Evolutionary conservation across 2,797 vertebrate species (phyloP).

Genomic region (Oreochromis grahami): DNA sequence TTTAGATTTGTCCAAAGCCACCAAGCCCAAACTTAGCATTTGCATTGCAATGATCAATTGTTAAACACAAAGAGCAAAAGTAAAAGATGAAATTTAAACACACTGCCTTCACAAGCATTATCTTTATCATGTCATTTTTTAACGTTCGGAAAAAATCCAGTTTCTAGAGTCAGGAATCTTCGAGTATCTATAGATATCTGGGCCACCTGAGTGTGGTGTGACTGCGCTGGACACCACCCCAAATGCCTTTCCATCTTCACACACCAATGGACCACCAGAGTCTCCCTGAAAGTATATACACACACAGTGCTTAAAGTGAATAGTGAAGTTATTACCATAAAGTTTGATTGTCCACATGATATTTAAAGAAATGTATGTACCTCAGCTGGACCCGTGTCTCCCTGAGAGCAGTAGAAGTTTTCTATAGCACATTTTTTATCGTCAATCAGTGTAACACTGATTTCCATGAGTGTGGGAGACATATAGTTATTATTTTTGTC

Average conservation of each 20-base stretch:
- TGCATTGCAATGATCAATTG: neutral
- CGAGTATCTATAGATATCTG: slow-evolving; percentile 33
- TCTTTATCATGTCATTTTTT: neutral
- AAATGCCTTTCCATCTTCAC: slow-evolving; percentile 39
- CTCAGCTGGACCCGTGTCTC: rapidly evolving
- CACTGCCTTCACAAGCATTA: rapidly evolving
- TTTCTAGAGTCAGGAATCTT: slow-evolving; percentile 33
- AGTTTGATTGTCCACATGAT: neutral
- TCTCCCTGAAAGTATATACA: slow-evolving; percentile 63
- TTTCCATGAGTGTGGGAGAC: slow-evolving; percentile 1
- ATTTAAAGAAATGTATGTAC: neutral
- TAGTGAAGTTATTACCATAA: neutral
- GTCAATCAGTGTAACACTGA: slow-evolving; percentile 19
- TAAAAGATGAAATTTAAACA: neutral
- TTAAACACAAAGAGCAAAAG: neutral
- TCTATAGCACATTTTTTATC: rapidly evolving
- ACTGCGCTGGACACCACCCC: slow-evolving; percentile 50
- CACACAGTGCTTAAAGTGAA: neutral
- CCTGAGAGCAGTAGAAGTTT: slow-evolving; percentile 23
- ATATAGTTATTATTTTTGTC: rapidly evolving
- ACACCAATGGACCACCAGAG: slow-evolving; percentile 70
- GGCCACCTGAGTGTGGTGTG: rapidly evolving
- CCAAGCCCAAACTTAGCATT: neutral
- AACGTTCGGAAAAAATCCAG: slow-evolving; percentile 35
- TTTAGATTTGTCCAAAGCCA: neutral